These are phyloP conservation scores for Sepiola atlantica DNA, from an alignment of 2,888 invertebrate species.

Conservation along the genomic window DNA sequence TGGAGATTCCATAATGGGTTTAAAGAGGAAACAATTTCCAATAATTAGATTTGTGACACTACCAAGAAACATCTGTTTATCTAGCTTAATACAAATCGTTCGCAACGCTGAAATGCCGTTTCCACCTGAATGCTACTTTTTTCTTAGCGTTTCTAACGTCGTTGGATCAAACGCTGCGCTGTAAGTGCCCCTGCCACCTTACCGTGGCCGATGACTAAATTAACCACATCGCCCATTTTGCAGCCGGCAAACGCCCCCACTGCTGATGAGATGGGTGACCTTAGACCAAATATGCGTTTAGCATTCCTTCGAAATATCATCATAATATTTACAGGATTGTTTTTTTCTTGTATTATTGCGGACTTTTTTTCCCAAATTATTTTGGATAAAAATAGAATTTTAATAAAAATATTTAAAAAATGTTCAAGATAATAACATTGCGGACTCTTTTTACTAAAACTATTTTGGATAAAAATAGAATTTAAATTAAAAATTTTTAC, in stretches of 20 bases:
- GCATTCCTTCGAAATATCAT: neutral
- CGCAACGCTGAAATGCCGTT: neutral
- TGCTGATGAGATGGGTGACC: neutral
- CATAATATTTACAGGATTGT: neutral
- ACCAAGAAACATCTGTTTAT: constrained; percentile 14
- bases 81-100: neutral
- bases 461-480: too few relatives aligned
- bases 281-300: neutral
- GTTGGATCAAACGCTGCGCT: neutral
- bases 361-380: too few relatives aligned
- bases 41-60: neutral
- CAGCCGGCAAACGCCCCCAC: neutral
- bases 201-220: neutral
- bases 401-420: too few relatives aligned
- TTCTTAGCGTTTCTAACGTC: neutral
- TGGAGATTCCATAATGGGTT: neutral
- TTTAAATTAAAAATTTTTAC: too few relatives aligned
- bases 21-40: constrained; percentile 13
- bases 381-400: too few relatives aligned
- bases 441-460: too few relatives aligned
- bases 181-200: neutral
- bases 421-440: too few relatives aligned
- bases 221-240: neutral
- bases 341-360: neutral
- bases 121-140: neutral